phyloP scores from a whole-genome alignment of 2,797 vertebrate species.

The Prionace glauca region DNA sequence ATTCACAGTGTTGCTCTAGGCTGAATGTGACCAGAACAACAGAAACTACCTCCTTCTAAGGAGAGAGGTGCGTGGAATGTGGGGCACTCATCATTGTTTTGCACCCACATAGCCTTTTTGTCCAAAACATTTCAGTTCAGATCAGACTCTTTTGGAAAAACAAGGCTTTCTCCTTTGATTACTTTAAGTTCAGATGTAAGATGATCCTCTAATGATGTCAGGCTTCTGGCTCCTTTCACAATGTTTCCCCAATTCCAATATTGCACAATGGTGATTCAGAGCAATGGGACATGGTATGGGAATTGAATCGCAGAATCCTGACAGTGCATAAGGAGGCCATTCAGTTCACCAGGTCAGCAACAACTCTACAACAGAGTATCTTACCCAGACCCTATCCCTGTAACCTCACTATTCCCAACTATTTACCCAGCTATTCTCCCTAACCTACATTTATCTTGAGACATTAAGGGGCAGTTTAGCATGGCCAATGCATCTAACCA shows the following conservation, averaged over 20 bases:
- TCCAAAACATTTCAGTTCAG: not conserved
- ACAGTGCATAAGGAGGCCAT: no score
- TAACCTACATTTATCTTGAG: no score
- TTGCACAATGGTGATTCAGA: no score
- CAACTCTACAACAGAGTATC: no score
- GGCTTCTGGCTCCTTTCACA: not conserved
- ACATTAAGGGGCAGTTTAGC: no score
- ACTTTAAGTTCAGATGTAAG: not conserved
- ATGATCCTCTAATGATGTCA: not conserved
- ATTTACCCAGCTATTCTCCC: no score
- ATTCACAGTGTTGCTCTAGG: not conserved
- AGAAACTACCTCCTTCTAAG: not conserved
- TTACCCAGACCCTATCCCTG: no score
- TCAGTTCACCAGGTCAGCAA: no score
- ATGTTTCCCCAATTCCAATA: not conserved
- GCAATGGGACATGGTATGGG: not conserved
- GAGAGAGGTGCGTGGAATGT: not conserved
- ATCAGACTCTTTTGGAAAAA: not conserved
- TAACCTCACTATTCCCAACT: no score
- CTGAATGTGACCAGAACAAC: not conserved
- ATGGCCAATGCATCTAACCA: no score
- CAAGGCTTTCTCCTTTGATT: not conserved
- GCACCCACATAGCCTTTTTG: not conserved
- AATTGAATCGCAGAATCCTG: not conserved
- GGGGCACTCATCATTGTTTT: not conserved